phyloP scores from a whole-genome alignment of 2,797 vertebrate species.

The Discoglossus pictus region DNA sequence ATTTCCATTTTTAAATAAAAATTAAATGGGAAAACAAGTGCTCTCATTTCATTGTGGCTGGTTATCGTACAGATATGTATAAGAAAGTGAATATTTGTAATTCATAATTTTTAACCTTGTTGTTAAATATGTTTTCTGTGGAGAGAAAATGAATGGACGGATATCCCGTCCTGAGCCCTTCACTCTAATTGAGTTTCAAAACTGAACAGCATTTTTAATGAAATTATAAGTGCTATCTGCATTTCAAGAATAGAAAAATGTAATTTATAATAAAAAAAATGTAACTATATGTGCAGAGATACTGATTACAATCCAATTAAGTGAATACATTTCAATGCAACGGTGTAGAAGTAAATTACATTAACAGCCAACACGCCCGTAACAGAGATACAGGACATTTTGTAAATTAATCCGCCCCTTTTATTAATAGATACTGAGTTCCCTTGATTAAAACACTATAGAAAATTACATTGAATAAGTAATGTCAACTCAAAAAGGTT shows the following conservation, averaged over 20 bases:
- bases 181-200: constrained; percentile 42
- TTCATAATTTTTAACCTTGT: not conserved
- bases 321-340: constrained; percentile 70
- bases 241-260: constrained; percentile 66
- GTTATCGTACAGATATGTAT: too few species aligned
- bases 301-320: constrained; percentile 78
- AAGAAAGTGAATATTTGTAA: too few species aligned
- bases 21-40: too few species aligned
- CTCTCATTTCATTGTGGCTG: too few species aligned
- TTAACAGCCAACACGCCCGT: constrained; percentile 74
- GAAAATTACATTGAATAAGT: constrained; percentile 29
- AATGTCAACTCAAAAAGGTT: too few species aligned
- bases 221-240: constrained; percentile 66
- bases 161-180: too few species aligned
- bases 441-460: constrained; percentile 63
- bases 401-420: constrained; percentile 71
- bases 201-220: constrained; percentile 62
- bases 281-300: constrained; percentile 62
- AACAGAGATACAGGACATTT: constrained; percentile 70
- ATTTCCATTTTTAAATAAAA: too few species aligned
- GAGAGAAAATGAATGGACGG: constrained; percentile 4
- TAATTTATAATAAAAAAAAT: constrained; percentile 65
- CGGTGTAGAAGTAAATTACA: constrained; percentile 64
- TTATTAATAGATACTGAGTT: constrained; percentile 65
- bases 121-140: constrained; percentile 21